Base-by-base conservation (phyloP, 2,888 invertebrate genomes). In the Toxonevra muliebris region DNA sequence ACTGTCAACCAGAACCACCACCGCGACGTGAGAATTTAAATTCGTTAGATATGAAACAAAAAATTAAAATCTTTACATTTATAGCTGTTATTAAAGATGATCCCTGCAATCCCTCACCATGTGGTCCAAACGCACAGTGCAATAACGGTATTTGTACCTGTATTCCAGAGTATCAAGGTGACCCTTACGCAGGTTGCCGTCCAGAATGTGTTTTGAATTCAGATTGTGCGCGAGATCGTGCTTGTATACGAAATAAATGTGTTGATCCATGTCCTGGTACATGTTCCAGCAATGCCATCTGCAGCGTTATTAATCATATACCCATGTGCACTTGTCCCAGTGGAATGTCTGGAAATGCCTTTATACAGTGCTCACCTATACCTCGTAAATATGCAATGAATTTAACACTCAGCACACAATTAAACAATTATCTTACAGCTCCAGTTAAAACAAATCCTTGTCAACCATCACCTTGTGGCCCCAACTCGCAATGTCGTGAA, bases 201-300 rank as follows among this genome's bases (percentile, higher is more conserved):
- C 94, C 94, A 5, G 93, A 94, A 84, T 94, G 94, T 83, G 89
- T 92, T n/a, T 85, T 92, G 5, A 93, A 91, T 79, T 85, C 87
- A 12, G 93, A 94, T 76, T 94, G 94, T 82, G 85, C 90, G 30
- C 87, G 88, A 76, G 87, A 90, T 79, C 89, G 88, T 78, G 90
- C 93, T 70, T 94, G 93, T 77, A 86, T 89, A 1, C 87, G 87
- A 75, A 91, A 90, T 79, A 93, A 93, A 84, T 95, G 94, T 79
- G 81, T 87, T 60, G 91, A 93, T 81, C 94, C 94, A 59, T 94
- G 95, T 76, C 90, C 91, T 10, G 91, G 91, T 70, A 92, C 91
- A 20, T 95, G 95, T 81, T 94, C 93, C 0, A 82, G 85, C 61
- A 92, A 91, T 79, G 93, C 94, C 1, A 81, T 90, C 61, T 95